These are phyloP conservation scores for Myodes glareolus DNA, from an alignment of 2,113 vertebrate genomes.

Conservation along the genomic window DNA sequence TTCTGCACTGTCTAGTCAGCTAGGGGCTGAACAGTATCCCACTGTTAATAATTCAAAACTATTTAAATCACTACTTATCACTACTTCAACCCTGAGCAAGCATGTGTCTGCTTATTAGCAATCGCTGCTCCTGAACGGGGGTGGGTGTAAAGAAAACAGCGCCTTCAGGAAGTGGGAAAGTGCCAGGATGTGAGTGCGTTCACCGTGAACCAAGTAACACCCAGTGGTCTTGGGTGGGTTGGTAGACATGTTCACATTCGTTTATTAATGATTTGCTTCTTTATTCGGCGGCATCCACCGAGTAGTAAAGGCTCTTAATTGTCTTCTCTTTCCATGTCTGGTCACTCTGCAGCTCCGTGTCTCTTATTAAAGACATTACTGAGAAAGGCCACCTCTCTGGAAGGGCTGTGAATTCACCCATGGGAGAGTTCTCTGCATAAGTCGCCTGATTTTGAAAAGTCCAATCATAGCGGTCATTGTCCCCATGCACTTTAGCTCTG, in stretches of 20 bases:
- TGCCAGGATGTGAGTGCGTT: constrained; percentile 51
- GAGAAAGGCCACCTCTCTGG: constrained; percentile 65
- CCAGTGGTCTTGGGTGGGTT: neutral
- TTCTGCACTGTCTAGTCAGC: constrained; percentile 60
- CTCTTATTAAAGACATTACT: constrained; percentile 60
- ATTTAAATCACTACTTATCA: constrained; percentile 79
- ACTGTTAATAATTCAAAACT: constrained; percentile 64
- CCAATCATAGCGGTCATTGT: constrained; percentile 68
- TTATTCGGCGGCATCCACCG: neutral
- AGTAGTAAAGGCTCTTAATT: neutral
- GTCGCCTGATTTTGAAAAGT: constrained; percentile 51
- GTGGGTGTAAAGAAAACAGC: constrained; percentile 76
- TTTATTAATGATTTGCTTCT: constrained; percentile 42
- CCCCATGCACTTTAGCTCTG: constrained; percentile 74
- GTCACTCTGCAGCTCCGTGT: constrained; percentile 17
- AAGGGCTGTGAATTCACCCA: constrained; percentile 61
- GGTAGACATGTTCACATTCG: constrained; percentile 31
- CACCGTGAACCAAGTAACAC: constrained; percentile 33
- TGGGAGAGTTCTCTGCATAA: constrained; percentile 72
- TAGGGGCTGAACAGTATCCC: constrained; percentile 67
- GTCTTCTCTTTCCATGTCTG: neutral
- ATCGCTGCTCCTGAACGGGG: constrained; percentile 74
- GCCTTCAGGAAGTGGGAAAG: constrained; percentile 67
- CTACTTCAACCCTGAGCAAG: constrained; percentile 65
- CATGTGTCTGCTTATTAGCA: constrained; percentile 71